phyloP scores from a whole-genome alignment of 2,113 vertebrate genomes.

The Alectura lathami region DNA sequence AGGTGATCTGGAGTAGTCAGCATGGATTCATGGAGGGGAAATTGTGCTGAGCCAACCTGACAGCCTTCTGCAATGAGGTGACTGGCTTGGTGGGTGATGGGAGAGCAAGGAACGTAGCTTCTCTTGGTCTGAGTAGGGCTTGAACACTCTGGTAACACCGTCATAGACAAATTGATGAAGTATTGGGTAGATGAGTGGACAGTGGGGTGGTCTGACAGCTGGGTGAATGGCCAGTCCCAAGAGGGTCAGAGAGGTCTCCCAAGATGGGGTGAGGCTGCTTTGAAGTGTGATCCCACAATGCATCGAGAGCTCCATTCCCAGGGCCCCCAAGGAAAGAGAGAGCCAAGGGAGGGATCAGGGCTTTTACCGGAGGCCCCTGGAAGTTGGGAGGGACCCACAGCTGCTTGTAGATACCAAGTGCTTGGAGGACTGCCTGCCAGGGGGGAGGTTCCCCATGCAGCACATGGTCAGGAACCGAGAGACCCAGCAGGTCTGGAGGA shows the following conservation, averaged over 20 bases:
- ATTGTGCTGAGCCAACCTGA: background rate
- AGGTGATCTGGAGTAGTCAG: background rate
- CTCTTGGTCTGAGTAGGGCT: background rate
- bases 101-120: background rate
- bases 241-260: no score
- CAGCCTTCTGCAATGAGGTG: background rate
- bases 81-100: background rate
- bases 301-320: background rate
- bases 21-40: background rate
- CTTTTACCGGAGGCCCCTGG: background rate
- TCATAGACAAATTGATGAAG: background rate
- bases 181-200: background rate
- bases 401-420: background rate
- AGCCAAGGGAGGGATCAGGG: background rate
- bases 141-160: background rate
- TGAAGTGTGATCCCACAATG: no score
- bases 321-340: background rate
- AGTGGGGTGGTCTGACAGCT: no score
- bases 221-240: no score
- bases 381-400: background rate
- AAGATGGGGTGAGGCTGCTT: no score
- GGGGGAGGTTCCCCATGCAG: background rate
- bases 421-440: background rate
- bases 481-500: background rate
- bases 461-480: background rate